phyloP scores from a whole-genome alignment of 2,113 vertebrate genomes.

The Pseudopipra pipra region DNA sequence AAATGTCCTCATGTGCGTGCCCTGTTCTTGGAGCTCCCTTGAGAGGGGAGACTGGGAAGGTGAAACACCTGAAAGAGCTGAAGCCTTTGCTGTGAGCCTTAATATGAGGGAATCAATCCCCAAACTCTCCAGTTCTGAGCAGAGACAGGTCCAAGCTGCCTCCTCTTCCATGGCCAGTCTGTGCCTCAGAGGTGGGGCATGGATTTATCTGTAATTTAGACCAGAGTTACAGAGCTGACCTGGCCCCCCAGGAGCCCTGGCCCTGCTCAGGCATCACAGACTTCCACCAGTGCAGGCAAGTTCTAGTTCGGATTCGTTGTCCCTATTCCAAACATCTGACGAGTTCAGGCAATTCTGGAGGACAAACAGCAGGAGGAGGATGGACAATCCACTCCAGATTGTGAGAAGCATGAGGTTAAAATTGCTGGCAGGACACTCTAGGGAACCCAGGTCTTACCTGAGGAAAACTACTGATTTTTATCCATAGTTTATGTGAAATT shows the following conservation, averaged over 20 bases:
- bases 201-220: too few relatives aligned
- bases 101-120: not conserved
- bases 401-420: not conserved
- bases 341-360: not conserved
- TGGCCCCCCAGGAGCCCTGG: not conserved
- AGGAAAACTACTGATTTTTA: not conserved
- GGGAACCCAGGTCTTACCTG: not conserved
- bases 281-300: not conserved
- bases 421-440: not conserved
- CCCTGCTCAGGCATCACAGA: not conserved
- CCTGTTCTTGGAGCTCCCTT: not conserved
- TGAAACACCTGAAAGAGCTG: not conserved
- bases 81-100: not conserved
- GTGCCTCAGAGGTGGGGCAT: too few relatives aligned
- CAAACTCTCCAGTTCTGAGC: not conserved
- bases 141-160: not conserved
- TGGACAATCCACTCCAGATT: rapidly evolving
- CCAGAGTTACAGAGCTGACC: not conserved
- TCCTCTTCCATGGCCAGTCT: not conserved
- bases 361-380: not conserved
- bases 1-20: not conserved
- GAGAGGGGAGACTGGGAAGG: not conserved
- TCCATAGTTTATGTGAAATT: not conserved
- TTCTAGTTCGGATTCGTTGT: not conserved
- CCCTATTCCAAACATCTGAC: not conserved